Evolutionary conservation across 2,797 vertebrate genomes (phyloP).

Genomic region (Austrolebias charrua): DNA sequence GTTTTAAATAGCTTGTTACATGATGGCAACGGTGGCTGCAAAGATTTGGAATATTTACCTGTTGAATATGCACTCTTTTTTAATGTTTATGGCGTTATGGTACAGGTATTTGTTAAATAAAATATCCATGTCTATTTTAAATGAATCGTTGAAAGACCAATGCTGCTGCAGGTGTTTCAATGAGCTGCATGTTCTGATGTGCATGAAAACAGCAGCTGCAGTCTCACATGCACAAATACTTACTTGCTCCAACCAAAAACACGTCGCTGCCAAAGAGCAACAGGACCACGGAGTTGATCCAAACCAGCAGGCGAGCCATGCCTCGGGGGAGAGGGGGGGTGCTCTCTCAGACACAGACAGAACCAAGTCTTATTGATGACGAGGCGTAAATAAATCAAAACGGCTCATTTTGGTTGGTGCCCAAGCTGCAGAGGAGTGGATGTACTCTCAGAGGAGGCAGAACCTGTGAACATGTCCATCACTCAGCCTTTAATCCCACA

Average conservation of each 20-base stretch:
- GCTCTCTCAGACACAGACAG: conserved; percentile 30
- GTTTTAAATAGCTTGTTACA: too few species aligned
- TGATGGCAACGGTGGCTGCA: too few species aligned
- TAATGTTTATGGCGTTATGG: too few species aligned
- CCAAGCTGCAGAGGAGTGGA: conserved; percentile 24
- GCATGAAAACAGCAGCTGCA: not conserved
- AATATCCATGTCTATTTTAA: too few species aligned
- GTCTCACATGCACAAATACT: conserved; percentile 62
- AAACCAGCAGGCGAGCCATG: conserved; percentile 84
- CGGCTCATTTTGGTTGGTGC: conserved; percentile 35
- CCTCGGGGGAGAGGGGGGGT: conserved; percentile 39
- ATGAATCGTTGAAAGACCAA: too few species aligned
- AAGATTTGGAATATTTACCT: too few species aligned
- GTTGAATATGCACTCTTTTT: too few species aligned
- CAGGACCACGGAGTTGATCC: conserved; percentile 86
- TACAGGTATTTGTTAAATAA: too few species aligned
- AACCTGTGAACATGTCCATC: conserved; percentile 54
- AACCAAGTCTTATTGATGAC: conserved; percentile 31
- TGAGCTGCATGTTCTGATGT: not conserved
- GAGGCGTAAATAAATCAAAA: conserved; percentile 35
- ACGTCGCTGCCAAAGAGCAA: conserved; percentile 90
- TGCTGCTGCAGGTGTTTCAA: not conserved
- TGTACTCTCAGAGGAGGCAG: conserved; percentile 29
- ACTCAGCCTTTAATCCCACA: conserved; percentile 53
- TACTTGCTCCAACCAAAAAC: conserved; percentile 91